Base-by-base conservation (phyloP, 2,113 vertebrate species). In the Chlorodrepanis virens region DNA sequence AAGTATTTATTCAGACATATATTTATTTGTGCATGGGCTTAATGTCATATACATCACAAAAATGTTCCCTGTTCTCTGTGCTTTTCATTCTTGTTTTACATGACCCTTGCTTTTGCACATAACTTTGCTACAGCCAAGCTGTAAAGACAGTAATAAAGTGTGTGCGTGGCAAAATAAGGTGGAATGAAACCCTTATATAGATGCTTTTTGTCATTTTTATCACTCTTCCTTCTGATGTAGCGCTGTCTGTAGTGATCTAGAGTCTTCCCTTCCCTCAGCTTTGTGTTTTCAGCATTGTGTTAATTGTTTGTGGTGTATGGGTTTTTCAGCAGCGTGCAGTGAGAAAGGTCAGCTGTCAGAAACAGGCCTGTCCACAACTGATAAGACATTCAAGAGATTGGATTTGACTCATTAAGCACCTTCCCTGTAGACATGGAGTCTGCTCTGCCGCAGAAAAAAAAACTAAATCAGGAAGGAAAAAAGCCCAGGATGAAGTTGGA, bases 321-420 rank as follows among this genome's bases (percentile, higher is more conserved):
- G 80, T 94, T 96, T 96, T 96, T 95, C 81, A 72, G 72, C 68
- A 1, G 60, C 3, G 1, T 60, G 93, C 50, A 39, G 90, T 92
- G 72, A 84, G 95, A 98, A 98, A 98, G 98, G 97, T 97, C 96
- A 98, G 92, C 92, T 97, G 94, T 95, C 96, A 92, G 88, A 87
- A 96, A 96, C 93, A 83, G 63, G 89, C 71, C 97, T 98, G 97
- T 88, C 84, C 70, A 22, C 54, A 37, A 45, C 96, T 96, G 98
- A 98, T 97, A 98, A 98, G 96, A 87, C 92, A 50, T 97, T 95
- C 1, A 13, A 92, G 91, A 98, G 96, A 96, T 72, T 95, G 96
- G 83, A 94, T 61, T 95, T 77, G 78, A 96, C 91, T 97, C 96
- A 96, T 96, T 96, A 97, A 95, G 88, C 88, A 92, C 42, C 69